Base-by-base conservation (phyloP, 2,888 invertebrate genomes). In the Nephrotoma appendiculata region DNA sequence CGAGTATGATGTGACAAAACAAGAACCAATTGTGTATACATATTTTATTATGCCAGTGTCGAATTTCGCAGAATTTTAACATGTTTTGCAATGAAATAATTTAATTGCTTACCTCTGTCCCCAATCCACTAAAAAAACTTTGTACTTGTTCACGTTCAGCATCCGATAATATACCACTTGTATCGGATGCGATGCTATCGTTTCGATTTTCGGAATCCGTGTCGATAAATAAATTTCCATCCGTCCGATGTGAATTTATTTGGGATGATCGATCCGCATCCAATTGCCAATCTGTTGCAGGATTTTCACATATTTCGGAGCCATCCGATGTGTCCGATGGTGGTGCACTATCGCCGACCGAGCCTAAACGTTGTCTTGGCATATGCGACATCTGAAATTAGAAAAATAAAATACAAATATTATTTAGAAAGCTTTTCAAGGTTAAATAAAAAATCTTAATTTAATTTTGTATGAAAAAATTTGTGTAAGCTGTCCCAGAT, bases 61-160 rank as follows among this genome's bases (percentile, higher is more conserved):
- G 71, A 71, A 71, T 71, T 71, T 71, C 71, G 31, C 9, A 71
- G 71, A 71, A 71, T 71, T 71, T 9, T 11, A 71, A 71, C 19
- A 71, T 6, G 52, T 57, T 19, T 71, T 71, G 31, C 12, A 19
- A 86, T 45, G 6, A 15, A 44, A 6, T 48, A 48, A 15, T 9
- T 9, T 12, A 6, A 19, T 15, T 84, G 12, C 44, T 86, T 42
- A 86, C 94, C 91, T 95, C 95, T 0, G 96, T 96, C 90, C 96
- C 96, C 87, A 96, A 93, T 86, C 96, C 96, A 87, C 94, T 93
- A 89, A 95, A 95, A 90, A 95, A 95, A 87, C 94, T 93, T 90
- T 96, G 95, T 87, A 96, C 94, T 90, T 95, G 95, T 52, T 93
- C 93, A 86, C 95, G 92, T 90, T 95, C 95, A 87, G 92, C 91